Evolutionary conservation across 2,888 invertebrate genomes (phyloP).

Genomic region (Plebejus melissa): DNA sequence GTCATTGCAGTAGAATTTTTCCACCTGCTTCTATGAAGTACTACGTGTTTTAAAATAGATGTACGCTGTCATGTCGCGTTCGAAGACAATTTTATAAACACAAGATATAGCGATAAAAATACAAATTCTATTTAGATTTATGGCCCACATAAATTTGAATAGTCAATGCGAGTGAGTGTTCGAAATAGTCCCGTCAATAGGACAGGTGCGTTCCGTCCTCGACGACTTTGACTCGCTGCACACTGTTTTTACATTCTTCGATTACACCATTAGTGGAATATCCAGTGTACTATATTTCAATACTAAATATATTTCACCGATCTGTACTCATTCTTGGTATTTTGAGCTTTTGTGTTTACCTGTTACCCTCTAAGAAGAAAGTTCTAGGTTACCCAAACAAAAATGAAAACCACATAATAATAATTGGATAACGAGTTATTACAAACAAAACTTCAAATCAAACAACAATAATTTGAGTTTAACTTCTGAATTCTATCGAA

Average conservation of each 20-base stretch:
- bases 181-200: constrained; percentile 46
- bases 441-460: not conserved
- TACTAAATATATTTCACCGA: constrained; percentile 42
- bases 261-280: constrained; percentile 65
- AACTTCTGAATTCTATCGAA: constrained; percentile 55
- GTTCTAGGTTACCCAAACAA: not conserved
- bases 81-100: not conserved
- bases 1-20: not conserved
- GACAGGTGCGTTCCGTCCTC: constrained; percentile 64
- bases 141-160: constrained; percentile 12
- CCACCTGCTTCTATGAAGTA: not conserved
- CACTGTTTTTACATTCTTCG: constrained; percentile 72
- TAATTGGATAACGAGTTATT: constrained; percentile 12
- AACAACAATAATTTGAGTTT: constrained; percentile 15
- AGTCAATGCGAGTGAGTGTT: constrained; percentile 16
- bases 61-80: not conserved
- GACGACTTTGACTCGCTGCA: constrained; percentile 70
- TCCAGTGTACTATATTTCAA: constrained; percentile 58
- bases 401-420: not conserved
- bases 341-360: not conserved
- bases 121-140: constrained; percentile 15
- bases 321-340: not conserved
- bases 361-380: not conserved
- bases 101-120: constrained; percentile 14
- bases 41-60: constrained; percentile 12